Base-by-base conservation (phyloP, 2,797 vertebrate species). In the Halcyon smyrnensis region DNA sequence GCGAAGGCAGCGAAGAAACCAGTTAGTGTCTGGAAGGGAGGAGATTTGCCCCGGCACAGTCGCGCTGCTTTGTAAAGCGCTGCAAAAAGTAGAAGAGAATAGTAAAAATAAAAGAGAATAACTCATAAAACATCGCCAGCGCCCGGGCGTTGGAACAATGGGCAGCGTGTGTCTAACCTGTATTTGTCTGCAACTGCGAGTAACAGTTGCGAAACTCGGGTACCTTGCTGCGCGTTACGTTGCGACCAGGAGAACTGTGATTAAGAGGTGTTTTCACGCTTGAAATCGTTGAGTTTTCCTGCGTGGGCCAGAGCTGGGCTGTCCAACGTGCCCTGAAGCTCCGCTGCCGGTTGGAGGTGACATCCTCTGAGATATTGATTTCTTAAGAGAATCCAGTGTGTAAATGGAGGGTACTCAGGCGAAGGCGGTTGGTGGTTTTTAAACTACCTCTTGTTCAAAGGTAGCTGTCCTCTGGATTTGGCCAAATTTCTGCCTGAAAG, bases 221-320 rank as follows among this genome's bases (percentile, higher is more conserved):
- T 28, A 67, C 34, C 54, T 86, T 24, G 1, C 59, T 21, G 30
- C 0, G 2, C 8, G 45, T 41, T 32, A 10, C 0, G 3, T 15
- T 48, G 32, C 32, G 34, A 9, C 6, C 18, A 2, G 69, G 16
- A 71, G 65, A 41, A 8, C 6, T 9, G 4, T 2, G 37, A 8
- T 32, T 7, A 6, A 36, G 56, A 54, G 1, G 11, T 21, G 2
- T 11, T 17, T 82, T 54, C 19, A 11, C 8, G 0, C 68, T 30
- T 9, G 12, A 56, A 28, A 59, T 53, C 6, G 37, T 48, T 17
- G 41, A 0, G 0, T 30, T 65, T 82, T 34, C 36, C 18, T 15
- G 41, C 6, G 0, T 30, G 53, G 28, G 30, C 74, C 25, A 36
- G 23, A 80, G 28, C 11, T 45, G 30, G 6, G 16, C 4, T 46